Percentiles rank a stretch among this genome's conserved stretches.
These are phyloP conservation scores for Psilopogon haemacephalus DNA, from an alignment of 2,113 vertebrate species.

Conservation along the genomic window DNA sequence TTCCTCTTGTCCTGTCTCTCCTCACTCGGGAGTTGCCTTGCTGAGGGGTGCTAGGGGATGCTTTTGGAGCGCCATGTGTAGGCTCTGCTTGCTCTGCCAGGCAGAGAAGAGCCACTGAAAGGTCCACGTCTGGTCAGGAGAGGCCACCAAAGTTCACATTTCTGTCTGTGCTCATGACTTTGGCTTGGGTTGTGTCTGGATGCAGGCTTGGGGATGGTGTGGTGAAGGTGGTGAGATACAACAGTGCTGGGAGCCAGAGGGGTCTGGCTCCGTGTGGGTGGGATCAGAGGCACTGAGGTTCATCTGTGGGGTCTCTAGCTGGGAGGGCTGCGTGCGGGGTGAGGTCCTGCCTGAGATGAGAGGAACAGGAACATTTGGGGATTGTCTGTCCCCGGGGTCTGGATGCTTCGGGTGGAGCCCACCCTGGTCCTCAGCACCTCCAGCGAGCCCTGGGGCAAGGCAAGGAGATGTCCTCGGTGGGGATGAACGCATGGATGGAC, in stretches of 20 bases:
- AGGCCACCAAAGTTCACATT: neutral
- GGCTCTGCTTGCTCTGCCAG: neutral
- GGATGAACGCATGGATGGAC: neutral
- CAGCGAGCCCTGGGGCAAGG: neutral
- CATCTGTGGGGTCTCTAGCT: neutral
- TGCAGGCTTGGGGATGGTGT: no score
- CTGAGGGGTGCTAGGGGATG: neutral
- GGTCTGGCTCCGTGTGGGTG: neutral
- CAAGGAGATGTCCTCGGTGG: fast-evolving
- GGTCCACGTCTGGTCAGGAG: neutral
- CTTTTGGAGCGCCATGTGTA: neutral
- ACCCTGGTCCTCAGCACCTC: fast-evolving
- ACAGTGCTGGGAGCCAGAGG: neutral
- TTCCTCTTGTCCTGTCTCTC: fast-evolving
- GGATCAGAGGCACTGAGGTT: neutral
- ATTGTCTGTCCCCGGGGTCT: neutral
- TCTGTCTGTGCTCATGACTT: neutral
- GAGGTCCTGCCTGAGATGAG: neutral
- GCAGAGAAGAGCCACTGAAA: neutral
- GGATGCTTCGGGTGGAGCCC: neutral
- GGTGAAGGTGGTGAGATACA: neutral
- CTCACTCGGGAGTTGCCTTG: neutral
- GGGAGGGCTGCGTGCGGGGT: neutral
- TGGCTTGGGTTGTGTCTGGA: neutral
- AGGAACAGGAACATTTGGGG: neutral